A percentile compares a stretch with the other conserved stretches of the same genome.
Conservation (phyloP, 2,888 invertebrate species). For the Harmothoe impar region DNA sequence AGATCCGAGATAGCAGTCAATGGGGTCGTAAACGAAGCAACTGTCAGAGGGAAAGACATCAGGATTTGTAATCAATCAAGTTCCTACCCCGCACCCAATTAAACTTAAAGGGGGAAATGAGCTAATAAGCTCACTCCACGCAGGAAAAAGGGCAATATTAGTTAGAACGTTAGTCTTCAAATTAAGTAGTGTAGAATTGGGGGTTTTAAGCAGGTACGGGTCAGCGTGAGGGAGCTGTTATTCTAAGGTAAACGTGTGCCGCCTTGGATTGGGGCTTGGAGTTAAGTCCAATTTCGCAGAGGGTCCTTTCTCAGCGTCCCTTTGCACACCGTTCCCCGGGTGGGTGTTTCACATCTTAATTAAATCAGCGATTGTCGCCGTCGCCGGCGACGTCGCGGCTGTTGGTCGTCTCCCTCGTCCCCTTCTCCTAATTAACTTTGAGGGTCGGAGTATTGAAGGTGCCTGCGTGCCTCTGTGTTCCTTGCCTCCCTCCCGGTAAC, state of each 20-base stretch:
- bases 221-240: too few species aligned
- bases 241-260: not conserved
- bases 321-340: not conserved
- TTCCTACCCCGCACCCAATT: not conserved
- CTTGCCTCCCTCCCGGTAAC: not conserved
- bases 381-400: not conserved
- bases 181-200: too few species aligned
- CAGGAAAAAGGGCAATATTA: not conserved
- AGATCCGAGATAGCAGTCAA: not conserved
- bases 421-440: constrained; percentile 55
- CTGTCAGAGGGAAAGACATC: constrained; percentile 2
- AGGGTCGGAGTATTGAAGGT: not conserved
- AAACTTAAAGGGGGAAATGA: not conserved
- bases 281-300: not conserved
- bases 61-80: constrained; percentile 25
- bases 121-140: not conserved
- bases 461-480: not conserved
- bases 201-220: too few species aligned
- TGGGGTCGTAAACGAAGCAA: not conserved
- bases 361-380: constrained; percentile 58
- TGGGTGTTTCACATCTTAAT: constrained; percentile 58
- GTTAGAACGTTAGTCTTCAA: not conserved
- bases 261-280: not conserved
- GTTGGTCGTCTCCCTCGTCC: constrained; percentile 13
- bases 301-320: not conserved